These are phyloP conservation scores for Spicauda simplicius DNA, from an alignment of 2,888 invertebrate genomes.

Conservation along the genomic window DNA sequence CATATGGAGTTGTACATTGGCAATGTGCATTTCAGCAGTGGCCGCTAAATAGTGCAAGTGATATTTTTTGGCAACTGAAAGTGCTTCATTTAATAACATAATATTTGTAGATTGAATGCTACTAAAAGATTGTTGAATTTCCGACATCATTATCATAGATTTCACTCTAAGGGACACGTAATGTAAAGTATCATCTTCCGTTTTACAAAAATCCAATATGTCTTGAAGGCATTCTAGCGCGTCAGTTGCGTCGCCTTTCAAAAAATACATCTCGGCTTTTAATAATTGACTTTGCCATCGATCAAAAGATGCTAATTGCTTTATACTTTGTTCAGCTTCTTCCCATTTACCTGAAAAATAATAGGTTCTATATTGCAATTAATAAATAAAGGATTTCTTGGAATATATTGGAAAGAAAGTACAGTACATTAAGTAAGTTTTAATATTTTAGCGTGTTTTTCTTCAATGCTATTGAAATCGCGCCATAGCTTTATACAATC, in stretches of 20 bases:
- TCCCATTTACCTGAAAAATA: slow-evolving; percentile 85
- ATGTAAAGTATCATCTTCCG: slow-evolving; percentile 80
- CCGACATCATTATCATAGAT: slow-evolving; percentile 88
- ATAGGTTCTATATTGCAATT: neutral
- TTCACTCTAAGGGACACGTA: slow-evolving; percentile 85
- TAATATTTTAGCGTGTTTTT: too few species aligned
- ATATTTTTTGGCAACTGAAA: slow-evolving; percentile 90
- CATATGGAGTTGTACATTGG: slow-evolving; percentile 90
- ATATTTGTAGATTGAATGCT: slow-evolving; percentile 82
- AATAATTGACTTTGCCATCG: slow-evolving; percentile 87
- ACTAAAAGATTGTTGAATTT: slow-evolving; percentile 86
- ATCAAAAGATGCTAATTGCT: slow-evolving; percentile 88
- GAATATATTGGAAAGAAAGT: too few species aligned
- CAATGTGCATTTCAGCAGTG: slow-evolving; percentile 91
- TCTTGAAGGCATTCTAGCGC: slow-evolving; percentile 78
- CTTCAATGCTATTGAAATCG: too few species aligned
- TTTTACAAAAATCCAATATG: slow-evolving; percentile 80
- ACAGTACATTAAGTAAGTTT: too few species aligned
- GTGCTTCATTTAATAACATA: slow-evolving; percentile 87
- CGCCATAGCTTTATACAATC: too few species aligned
- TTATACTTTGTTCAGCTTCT: slow-evolving; percentile 88
- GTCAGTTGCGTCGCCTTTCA: slow-evolving; percentile 78
- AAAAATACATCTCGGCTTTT: slow-evolving; percentile 82
- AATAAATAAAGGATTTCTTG: too few species aligned
- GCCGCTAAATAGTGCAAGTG: slow-evolving; percentile 92